phyloP scores from a whole-genome alignment of 2,113 vertebrate genomes.

The Cathartes aura region DNA sequence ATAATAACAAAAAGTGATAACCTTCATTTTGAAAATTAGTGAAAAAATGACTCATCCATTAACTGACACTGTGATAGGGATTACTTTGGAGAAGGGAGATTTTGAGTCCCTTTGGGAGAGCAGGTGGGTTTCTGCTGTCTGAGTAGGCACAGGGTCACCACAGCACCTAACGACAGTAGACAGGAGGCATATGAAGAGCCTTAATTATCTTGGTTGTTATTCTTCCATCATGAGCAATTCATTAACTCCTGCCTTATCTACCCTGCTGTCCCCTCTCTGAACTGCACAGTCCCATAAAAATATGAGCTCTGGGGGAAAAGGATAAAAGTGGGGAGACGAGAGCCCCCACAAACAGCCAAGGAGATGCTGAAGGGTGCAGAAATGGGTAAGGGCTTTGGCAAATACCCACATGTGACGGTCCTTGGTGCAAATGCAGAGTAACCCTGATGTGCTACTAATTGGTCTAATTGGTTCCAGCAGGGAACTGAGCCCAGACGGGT shows the following conservation, averaged over 20 bases:
- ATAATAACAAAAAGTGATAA: not conserved
- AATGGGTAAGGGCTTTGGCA: not conserved
- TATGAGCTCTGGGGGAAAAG: not conserved
- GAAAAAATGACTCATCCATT: not conserved
- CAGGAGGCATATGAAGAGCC: not conserved
- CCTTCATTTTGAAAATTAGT: not conserved
- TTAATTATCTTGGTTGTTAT: not conserved
- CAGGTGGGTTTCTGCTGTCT: not conserved
- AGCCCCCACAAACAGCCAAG: not conserved
- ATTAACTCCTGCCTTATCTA: not conserved
- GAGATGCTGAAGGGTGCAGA: not conserved
- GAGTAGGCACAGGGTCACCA: not conserved
- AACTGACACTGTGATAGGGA: not conserved
- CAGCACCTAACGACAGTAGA: not conserved
- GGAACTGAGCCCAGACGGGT: not conserved
- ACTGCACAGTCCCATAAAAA: not conserved
- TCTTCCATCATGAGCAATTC: not conserved
- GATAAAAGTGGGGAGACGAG: not conserved
- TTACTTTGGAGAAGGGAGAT: not conserved
- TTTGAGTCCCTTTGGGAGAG: not conserved
- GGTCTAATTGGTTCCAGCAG: slow-evolving; percentile 8
- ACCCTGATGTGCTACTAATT: not conserved
- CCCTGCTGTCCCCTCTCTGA: not conserved
- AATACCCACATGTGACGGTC: not conserved
- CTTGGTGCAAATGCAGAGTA: not conserved